Base-by-base conservation (phyloP, 2,797 vertebrate genomes). In the Rachycentron canadum region DNA sequence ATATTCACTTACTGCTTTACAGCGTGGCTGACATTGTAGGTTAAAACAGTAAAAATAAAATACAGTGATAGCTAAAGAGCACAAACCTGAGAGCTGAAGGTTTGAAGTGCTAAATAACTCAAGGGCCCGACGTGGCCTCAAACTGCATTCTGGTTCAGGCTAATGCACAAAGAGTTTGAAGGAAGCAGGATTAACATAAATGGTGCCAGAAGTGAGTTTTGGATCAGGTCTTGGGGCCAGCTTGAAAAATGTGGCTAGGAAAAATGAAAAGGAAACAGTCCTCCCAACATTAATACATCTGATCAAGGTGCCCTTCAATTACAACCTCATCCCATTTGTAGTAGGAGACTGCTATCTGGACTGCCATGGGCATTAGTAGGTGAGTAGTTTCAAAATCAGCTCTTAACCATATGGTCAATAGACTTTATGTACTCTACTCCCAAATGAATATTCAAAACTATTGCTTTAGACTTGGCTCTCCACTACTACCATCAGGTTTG, bases 281-380 rank as follows among this genome's bases (percentile, higher is more conserved):
- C 12, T 32, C 55, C 13, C 34, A 53, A 17, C 36, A 12, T 65
- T 21, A 60, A 67, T 69, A 57, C 60, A 73, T 60, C 50, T 32
- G 7, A 43, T 52, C 14, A 43, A 73, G 26, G 40, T 74, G 68
- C 32, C 67, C 67, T 82, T 79, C 71, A 70, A 49, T 16, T 55
- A 58, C 60, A n/a, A 55, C 41, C 32, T 28, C 7, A 49, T 58
- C 36, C 45, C 6, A 16, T 19, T 64, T 34, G 14, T 12, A 34
- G 49, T 11, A 62, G 56, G 25, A 28, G 58, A 32, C 32, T 32
- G 32, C 3, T 3, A 28, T 38, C 30, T 30, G 30, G 5, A 49
- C 30, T 16, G 23, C 26, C 16, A 17, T 38, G 28, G 41, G 28
- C 59, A 66, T 76, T 66, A 64, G 13, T 43, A 30, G 23, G n/a